phyloP scores from a whole-genome alignment of 2,113 vertebrate genomes.

The Neopipo cinnamomea region DNA sequence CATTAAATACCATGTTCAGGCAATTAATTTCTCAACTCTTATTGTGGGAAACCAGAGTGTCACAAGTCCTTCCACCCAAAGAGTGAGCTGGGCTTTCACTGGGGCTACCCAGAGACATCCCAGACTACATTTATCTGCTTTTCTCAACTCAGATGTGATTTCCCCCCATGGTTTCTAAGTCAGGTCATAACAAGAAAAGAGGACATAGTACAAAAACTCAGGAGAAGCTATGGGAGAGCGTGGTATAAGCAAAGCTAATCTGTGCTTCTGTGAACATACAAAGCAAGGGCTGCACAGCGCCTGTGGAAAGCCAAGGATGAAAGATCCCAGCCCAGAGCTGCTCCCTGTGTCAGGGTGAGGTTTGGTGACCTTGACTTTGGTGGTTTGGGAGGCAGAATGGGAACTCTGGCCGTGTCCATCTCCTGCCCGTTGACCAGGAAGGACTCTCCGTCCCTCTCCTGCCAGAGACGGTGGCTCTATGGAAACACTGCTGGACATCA shows the following conservation, averaged over 20 bases:
- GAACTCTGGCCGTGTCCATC: neutral
- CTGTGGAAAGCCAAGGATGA: neutral
- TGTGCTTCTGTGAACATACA: neutral
- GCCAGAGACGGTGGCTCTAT: neutral
- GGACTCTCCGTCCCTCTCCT: neutral
- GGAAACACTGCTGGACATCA: neutral
- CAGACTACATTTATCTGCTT: fast-evolving
- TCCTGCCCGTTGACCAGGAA: neutral
- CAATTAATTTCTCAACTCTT: neutral
- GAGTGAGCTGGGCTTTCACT: neutral
- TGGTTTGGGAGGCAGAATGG: neutral
- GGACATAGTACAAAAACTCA: neutral
- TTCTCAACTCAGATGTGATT: neutral
- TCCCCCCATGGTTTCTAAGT: neutral
- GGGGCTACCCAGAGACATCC: fast-evolving
- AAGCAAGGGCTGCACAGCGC: fast-evolving
- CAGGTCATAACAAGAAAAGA: neutral
- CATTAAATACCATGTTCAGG: neutral
- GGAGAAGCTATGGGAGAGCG: fast-evolving
- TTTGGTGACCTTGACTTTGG: fast-evolving
- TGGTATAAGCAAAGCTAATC: neutral
- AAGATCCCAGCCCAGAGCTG: neutral
- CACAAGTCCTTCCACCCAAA: neutral
- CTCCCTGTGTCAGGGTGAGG: fast-evolving
- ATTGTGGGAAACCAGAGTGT: neutral